phyloP scores from a whole-genome alignment of 2,797 vertebrate genomes.

The Myotis daubentonii region DNA sequence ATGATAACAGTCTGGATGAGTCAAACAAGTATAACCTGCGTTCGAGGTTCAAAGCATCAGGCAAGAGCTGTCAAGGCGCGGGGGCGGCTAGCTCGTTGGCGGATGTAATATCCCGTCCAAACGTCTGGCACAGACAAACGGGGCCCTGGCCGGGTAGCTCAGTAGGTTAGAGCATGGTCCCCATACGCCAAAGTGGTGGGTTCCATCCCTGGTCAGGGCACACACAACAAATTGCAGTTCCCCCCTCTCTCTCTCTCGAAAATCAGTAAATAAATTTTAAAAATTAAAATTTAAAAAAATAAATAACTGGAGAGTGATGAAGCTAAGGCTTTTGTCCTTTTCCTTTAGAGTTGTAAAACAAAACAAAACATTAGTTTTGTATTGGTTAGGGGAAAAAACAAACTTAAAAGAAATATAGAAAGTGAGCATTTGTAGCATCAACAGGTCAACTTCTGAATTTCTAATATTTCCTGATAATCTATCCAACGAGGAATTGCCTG shows the following conservation, averaged over 20 bases:
- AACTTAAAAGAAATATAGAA: neutral
- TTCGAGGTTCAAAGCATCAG: neutral
- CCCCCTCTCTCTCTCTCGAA: too few species aligned
- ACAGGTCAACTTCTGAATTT: neutral
- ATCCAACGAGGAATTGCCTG: neutral
- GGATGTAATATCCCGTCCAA: neutral
- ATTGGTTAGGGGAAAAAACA: neutral
- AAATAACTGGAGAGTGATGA: neutral
- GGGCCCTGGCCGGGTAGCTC: neutral
- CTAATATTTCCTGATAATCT: neutral
- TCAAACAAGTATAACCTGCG: neutral
- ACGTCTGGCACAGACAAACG: neutral
- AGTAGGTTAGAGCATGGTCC: too few species aligned
- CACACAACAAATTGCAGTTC: too few species aligned
- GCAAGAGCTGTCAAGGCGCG: neutral
- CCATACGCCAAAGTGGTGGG: too few species aligned
- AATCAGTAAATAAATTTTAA: too few species aligned
- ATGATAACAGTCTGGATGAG: neutral
- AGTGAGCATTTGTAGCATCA: neutral
- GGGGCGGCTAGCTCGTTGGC: accelerated
- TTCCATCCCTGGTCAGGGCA: too few species aligned
- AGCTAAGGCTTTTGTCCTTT: neutral
- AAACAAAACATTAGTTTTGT: neutral
- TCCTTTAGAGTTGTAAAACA: neutral
- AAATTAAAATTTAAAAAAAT: too few species aligned